Evolutionary conservation across 1,140 invertebrate genomes (phyloP).

Genomic region (Drosophila tani): DNA sequence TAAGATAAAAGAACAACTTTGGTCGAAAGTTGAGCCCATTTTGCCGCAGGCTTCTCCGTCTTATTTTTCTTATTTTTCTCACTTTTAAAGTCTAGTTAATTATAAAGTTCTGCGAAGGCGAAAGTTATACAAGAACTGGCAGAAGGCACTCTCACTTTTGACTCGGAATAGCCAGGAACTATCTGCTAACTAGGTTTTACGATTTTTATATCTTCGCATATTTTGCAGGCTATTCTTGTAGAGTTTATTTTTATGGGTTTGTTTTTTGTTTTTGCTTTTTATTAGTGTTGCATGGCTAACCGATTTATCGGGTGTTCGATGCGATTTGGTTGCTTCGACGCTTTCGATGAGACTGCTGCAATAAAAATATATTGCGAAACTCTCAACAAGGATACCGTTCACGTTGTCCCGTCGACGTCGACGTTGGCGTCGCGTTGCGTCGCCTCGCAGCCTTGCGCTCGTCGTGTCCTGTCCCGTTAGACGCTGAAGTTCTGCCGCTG

Average conservation of each 20-base stretch:
- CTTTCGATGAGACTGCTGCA: slow-evolving; percentile 78
- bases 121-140: slow-evolving; percentile 49
- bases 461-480: slow-evolving; percentile 56
- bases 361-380: slow-evolving; percentile 83
- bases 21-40: slow-evolving; percentile 13
- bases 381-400: slow-evolving; percentile 81
- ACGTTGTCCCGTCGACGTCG: slow-evolving; percentile 52
- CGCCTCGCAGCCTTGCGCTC: slow-evolving; percentile 34
- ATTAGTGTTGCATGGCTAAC: slow-evolving; percentile 24
- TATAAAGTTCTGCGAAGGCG: slow-evolving; percentile 18
- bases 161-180: neutral
- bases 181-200: neutral
- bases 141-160: slow-evolving; percentile 24
- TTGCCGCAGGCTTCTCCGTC: slow-evolving; percentile 18
- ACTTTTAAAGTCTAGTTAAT: slow-evolving; percentile 5
- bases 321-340: slow-evolving; percentile 73
- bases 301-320: slow-evolving; percentile 49
- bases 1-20: slow-evolving; percentile 19
- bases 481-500: slow-evolving; percentile 55
- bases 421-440: slow-evolving; percentile 10
- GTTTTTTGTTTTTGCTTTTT: neutral
- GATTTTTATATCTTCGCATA: neutral
- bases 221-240: neutral
- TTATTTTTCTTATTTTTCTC: slow-evolving; percentile 12
- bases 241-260: neutral